Conservation (phyloP, 2,888 invertebrate genomes). For the Cryptophagus acutangulus region DNA sequence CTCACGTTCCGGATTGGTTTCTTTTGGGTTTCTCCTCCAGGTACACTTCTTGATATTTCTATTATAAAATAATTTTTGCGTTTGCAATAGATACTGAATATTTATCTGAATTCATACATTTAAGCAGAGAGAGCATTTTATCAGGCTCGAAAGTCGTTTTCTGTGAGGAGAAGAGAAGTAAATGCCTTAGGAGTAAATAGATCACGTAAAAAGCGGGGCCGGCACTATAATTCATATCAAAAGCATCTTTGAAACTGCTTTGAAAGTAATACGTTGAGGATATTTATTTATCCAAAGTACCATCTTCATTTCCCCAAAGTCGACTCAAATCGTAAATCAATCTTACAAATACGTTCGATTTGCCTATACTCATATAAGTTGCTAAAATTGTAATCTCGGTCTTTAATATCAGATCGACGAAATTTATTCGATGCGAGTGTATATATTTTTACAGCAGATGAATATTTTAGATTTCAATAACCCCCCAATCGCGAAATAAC, state of each 20-base stretch:
- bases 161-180: slow-evolving; percentile 4
- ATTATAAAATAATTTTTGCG: slow-evolving; percentile 4
- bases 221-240: slow-evolving; percentile 23
- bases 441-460: no score
- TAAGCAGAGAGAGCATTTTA: slow-evolving; percentile 8
- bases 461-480: no score
- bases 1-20: slow-evolving; percentile 44
- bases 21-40: slow-evolving; percentile 34
- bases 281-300: slow-evolving; percentile 30
- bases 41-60: slow-evolving; percentile 18
- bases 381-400: no score
- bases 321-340: slow-evolving; percentile 31
- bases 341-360: slow-evolving; percentile 11
- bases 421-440: no score
- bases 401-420: no score
- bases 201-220: slow-evolving; percentile 7
- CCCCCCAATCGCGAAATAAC: no score
- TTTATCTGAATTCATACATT: slow-evolving; percentile 7
- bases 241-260: slow-evolving; percentile 22
- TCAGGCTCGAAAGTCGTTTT: slow-evolving; percentile 6
- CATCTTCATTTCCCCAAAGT: slow-evolving; percentile 30
- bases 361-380: background rate
- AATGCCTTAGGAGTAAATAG: slow-evolving; percentile 8
- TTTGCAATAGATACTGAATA: slow-evolving; percentile 6
- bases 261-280: slow-evolving; percentile 23